Conservation (phyloP, 2,888 invertebrate genomes). For the Lordiphosa andalusiaca region DNA sequence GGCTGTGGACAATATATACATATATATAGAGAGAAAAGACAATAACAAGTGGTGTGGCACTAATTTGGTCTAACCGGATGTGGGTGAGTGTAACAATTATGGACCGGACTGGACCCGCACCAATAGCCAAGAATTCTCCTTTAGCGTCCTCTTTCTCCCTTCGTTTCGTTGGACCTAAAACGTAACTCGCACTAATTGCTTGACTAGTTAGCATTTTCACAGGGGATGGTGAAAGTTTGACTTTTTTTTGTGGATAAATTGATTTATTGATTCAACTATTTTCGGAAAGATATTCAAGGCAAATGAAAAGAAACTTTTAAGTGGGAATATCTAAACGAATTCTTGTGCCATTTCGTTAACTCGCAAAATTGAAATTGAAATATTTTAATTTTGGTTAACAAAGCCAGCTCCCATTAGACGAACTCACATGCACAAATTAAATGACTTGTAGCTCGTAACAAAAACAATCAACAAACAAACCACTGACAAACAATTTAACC, state of each 20-base stretch:
- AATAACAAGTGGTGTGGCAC: conserved; percentile 52
- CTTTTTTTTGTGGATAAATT: conserved; percentile 26
- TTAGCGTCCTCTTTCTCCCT: neutral
- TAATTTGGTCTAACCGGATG: conserved; percentile 46
- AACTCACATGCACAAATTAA: too few species aligned
- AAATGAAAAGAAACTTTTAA: too few species aligned
- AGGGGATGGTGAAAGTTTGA: conserved; percentile 8
- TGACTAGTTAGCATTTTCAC: conserved; percentile 44
- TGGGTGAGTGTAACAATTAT: conserved; percentile 23
- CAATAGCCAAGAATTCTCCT: neutral
- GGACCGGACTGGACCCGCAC: conserved; percentile 7
- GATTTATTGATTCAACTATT: conserved; percentile 62
- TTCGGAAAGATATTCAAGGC: conserved; percentile 6
- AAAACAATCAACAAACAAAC: neutral
- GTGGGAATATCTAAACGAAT: too few species aligned
- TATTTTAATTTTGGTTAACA: too few species aligned
- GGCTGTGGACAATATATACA: conserved; percentile 26
- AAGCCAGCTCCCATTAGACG: too few species aligned
- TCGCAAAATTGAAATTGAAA: too few species aligned
- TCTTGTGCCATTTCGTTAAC: too few species aligned
- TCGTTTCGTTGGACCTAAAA: neutral
- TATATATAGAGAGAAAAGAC: conserved; percentile 29
- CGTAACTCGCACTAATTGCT: conserved; percentile 50
- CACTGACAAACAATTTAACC: neutral
- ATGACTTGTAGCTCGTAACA: too few species aligned